Evolutionary conservation across 2,113 vertebrate species (phyloP), one percentile per base, ranked within the genome.

Genomic region (Pluvianellus socialis): DNA sequence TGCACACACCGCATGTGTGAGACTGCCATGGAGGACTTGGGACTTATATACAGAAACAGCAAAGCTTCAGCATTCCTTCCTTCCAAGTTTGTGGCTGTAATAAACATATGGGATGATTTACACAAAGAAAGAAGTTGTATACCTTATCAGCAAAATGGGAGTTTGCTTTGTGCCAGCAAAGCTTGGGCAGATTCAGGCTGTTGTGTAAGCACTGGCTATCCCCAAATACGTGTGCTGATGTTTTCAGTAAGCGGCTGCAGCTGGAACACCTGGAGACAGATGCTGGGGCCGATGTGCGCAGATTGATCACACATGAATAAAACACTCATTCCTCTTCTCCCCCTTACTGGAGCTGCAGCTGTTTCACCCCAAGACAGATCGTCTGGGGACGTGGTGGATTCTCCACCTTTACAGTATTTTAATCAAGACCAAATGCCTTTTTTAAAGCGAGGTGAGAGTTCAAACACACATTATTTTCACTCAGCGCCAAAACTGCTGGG

Each of bases 1-100:
- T 2, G 4, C 18, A 3, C 10, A 4, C 35, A 4, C 44, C 18
- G 8, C 3, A 0, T 1, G 8, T 6, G 1, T 5, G 15, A 28
- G 50, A 15, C 21, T 18, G 22, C 44, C n/a, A 1, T 6, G 4
- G 40, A 33, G 6, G 6, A n/a, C 30, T 19, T 14, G 33, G 2
- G 1, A 9, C n/a, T 47, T 26, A 7, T 18, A 15, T 33, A 32
- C 3, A 1, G 42, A 74, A 83, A n/a, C 6, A 16, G 61, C 49
- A 35, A 53, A 72, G 65, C 24, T 45, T 38, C 33, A 18, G 35
- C 6, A 0, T 44, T 26, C 38, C 79, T 45, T 45, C 68, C 20
- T 55, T 40, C 33, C 7, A 7, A 35, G 68, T 87, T 70, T 65
- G 80, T 14, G 42, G 58, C 79, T 1, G 1, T 73, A 61, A 61